These are phyloP conservation scores for Rhadinocentrus ornatus DNA, from an alignment of 2,797 vertebrate species.

Conservation along the genomic window DNA sequence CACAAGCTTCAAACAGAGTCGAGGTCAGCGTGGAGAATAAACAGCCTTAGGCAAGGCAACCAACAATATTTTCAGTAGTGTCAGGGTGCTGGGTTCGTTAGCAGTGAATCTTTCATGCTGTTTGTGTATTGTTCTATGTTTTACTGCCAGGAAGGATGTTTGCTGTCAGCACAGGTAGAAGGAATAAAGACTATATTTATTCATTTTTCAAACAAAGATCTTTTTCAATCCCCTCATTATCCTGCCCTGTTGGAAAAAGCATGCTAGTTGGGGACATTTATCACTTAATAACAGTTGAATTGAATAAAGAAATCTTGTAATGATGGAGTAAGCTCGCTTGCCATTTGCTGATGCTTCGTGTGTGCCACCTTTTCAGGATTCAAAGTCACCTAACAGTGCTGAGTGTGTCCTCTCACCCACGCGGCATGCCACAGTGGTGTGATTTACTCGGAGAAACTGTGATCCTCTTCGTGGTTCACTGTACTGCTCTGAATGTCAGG, in stretches of 20 bases:
- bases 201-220: neutral
- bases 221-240: neutral
- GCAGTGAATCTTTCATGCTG: conserved; percentile 36
- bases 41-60: conserved; percentile 29
- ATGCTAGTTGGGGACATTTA: neutral
- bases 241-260: neutral
- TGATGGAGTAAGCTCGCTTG: neutral
- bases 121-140: conserved; percentile 23
- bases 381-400: conserved; percentile 70
- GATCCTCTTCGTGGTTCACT: conserved; percentile 42
- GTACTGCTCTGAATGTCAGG: conserved; percentile 62
- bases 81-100: conserved; percentile 50
- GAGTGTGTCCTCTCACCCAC: conserved; percentile 50
- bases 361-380: conserved; percentile 12
- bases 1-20: conserved; percentile 43
- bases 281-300: conserved; percentile 7
- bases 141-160: conserved; percentile 7
- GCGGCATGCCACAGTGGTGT: conserved; percentile 41
- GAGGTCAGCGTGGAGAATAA: conserved; percentile 41
- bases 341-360: conserved; percentile 7
- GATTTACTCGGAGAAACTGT: conserved; percentile 57
- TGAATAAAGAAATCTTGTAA: neutral
- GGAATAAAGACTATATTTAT: neutral
- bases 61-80: conserved; percentile 53
- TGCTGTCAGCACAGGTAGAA: conserved; percentile 10